phyloP scores from a whole-genome alignment of 2,888 invertebrate genomes.

The Xylota sylvarum region DNA sequence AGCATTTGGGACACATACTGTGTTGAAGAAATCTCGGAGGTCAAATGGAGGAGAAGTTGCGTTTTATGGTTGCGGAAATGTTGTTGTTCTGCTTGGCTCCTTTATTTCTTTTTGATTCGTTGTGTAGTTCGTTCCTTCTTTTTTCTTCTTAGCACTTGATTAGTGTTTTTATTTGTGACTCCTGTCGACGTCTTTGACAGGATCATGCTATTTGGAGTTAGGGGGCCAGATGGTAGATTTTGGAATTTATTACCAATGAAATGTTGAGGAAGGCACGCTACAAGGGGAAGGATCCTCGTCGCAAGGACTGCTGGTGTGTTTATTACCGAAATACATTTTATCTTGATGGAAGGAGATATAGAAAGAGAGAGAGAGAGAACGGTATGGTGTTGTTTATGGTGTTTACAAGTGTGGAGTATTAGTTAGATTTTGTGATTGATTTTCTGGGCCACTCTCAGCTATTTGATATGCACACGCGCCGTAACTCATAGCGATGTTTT shows the following conservation, averaged over 20 bases:
- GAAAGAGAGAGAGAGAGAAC: not conserved
- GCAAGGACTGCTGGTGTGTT: conserved; percentile 19
- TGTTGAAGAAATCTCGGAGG: conserved; percentile 34
- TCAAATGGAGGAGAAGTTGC: conserved; percentile 63
- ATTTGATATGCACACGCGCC: conserved; percentile 2
- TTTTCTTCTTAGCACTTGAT: conserved; percentile 25
- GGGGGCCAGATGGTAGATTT: conserved; percentile 40
- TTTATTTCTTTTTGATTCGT: conserved; percentile 50
- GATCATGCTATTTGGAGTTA: conserved; percentile 26
- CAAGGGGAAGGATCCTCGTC: not conserved
- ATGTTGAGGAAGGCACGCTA: not conserved
- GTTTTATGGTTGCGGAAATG: conserved; percentile 43
- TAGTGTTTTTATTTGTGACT: conserved; percentile 57
- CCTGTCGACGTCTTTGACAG: conserved; percentile 42
- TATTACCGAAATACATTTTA: conserved; percentile 5
- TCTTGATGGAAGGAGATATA: not conserved
- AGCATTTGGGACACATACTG: not conserved
- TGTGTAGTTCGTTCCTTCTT: conserved; percentile 17
- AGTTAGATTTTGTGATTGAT: conserved; percentile 9
- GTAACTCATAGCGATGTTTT: not conserved
- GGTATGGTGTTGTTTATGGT: conserved; percentile 3
- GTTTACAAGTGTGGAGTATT: conserved; percentile 6
- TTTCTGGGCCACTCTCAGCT: not conserved
- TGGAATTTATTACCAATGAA: conserved; percentile 37
- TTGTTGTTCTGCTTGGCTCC: conserved; percentile 21